Conservation (phyloP, 2,797 vertebrate species). For the Sebastes miniatus region DNA sequence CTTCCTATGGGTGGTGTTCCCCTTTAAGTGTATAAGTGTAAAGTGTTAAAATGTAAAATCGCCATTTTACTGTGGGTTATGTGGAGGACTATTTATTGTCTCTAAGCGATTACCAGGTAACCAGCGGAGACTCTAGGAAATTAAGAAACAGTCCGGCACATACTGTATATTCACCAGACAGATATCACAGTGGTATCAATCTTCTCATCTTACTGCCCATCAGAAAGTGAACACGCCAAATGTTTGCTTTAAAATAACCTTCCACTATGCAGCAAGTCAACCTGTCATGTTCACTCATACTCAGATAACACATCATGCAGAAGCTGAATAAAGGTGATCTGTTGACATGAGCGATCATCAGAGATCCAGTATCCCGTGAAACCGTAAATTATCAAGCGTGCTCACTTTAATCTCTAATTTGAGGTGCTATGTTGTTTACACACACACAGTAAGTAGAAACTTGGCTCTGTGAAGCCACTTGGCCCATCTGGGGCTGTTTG, state of each 20-base stretch:
- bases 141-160: not conserved
- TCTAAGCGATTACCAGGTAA: not conserved
- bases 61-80: not conserved
- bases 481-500: slow-evolving; percentile 61
- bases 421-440: slow-evolving; percentile 49
- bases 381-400: slow-evolving; percentile 24
- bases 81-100: not conserved
- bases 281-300: not conserved
- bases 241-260: not conserved
- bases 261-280: not conserved
- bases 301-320: not conserved
- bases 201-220: not conserved
- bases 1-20: too few species aligned
- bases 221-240: not conserved
- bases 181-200: not conserved
- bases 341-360: slow-evolving; percentile 2
- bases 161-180: not conserved
- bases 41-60: not conserved
- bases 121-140: not conserved
- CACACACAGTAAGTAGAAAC: slow-evolving; percentile 70
- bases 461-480: slow-evolving; percentile 49
- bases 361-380: slow-evolving; percentile 29
- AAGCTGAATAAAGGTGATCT: slow-evolving; percentile 10
- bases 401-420: slow-evolving; percentile 50
- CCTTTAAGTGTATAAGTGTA: not conserved